Base-by-base conservation (phyloP, 1,140 invertebrate species). In the Aplysia californica region DNA sequence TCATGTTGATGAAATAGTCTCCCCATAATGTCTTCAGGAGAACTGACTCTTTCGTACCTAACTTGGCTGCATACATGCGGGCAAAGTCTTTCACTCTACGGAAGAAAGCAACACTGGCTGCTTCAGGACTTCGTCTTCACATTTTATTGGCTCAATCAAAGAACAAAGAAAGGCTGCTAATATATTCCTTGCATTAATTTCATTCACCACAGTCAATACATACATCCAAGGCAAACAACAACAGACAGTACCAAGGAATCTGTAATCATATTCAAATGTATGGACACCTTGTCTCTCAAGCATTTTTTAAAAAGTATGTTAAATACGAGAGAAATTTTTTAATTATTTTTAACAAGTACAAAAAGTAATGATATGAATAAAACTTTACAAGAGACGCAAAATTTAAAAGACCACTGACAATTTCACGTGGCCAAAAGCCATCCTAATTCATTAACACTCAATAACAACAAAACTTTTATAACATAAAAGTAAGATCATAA, bases 1-100 rank as follows among this genome's bases (percentile, higher is more conserved):
- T 98, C 0, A 91, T 87, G 88, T 97, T 96, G 21, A 98, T 92
- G 88, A 96, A 99, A 91, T 92, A 98, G 90, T 99, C 97, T 65
- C 98, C 98, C 96, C 98, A 99, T 6, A 99, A 90, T 0, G 96
- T 94, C 90, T 94, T 95, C 82, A 93, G 92, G 6, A 96, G 88
- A 39, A 95, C 84, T 68, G 88, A 83, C 77, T 90, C 84, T 74
- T 91, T 93, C 21, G 95, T 91, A 23, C 92, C 94, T 67, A 97
- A 89, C 90, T 97, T 96, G 33, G 93, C 89, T 0, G 95, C 92
- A 90, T 95, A 98, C 61, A 98, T 92, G 85, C 92, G 92, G 15
- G 96, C 96, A 92, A 99, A 99, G 83, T 97, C 94, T 58, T 85
- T 82, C 20, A 92, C 86, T 10, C 91, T 93, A 91, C 10, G n/a